Conservation (phyloP, 2,113 vertebrate species). For the Butorides virescens region DNA sequence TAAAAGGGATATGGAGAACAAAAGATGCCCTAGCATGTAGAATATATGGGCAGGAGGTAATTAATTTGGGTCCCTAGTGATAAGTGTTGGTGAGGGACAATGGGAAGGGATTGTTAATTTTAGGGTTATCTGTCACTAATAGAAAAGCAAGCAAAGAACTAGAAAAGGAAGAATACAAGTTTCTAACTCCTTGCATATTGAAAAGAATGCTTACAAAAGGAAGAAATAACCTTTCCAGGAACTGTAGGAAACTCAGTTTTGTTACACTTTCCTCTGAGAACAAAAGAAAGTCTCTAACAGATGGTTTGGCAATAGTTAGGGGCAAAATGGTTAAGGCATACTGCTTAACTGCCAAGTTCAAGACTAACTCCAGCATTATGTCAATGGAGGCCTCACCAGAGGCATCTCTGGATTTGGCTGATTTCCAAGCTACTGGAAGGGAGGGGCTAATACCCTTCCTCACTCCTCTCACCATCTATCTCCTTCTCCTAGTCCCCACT, state of each 20-base stretch:
- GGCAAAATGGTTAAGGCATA: not conserved
- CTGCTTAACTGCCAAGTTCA: not conserved
- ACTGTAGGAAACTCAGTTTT: not conserved
- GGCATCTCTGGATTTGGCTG: not conserved
- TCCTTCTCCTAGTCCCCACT: not conserved
- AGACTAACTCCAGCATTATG: not conserved
- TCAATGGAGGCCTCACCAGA: not conserved
- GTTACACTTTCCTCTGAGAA: not conserved
- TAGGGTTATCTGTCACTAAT: not conserved
- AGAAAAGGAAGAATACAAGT: not conserved
- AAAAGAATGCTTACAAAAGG: not conserved
- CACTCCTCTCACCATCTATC: not conserved
- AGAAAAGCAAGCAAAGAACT: not conserved
- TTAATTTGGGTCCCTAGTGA: not conserved
- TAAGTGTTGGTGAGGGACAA: not conserved
- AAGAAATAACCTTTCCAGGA: not conserved
- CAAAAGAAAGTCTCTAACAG: not conserved
- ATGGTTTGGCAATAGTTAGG: not conserved
- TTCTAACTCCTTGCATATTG: not conserved
- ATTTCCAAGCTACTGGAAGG: not conserved
- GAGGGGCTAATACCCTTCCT: not conserved
- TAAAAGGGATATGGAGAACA: not conserved
- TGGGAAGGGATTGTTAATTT: not conserved
- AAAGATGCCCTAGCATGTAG: not conserved
- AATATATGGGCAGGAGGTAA: not conserved